Evolutionary conservation across 2,797 vertebrate genomes (phyloP).

Genomic region (Vireo griseus): DNA sequence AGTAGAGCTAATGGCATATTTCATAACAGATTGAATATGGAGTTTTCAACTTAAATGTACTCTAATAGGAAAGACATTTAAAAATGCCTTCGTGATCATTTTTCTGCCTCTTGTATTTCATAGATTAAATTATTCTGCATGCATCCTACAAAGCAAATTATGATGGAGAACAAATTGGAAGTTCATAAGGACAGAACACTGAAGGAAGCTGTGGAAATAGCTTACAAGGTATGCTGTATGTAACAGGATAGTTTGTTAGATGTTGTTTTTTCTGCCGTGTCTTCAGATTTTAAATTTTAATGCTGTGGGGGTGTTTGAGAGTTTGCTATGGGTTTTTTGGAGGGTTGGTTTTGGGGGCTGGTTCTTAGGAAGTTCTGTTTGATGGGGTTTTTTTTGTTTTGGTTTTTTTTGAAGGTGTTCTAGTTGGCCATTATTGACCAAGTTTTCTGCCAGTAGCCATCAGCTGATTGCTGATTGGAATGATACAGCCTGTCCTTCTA

Average conservation of each 20-base stretch:
- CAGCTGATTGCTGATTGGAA: not conserved
- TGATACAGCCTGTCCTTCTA: not conserved
- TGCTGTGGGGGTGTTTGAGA: not conserved
- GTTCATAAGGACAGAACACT: constrained; percentile 98
- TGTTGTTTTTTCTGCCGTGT: not conserved
- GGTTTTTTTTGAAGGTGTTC: not conserved
- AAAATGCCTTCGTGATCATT: not conserved
- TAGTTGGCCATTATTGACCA: not conserved
- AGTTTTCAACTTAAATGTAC: not conserved
- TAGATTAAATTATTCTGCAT: constrained; percentile 98
- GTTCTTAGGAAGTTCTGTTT: not conserved
- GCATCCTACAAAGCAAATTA: constrained; percentile 91
- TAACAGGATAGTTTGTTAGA: not conserved
- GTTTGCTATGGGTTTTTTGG: not conserved
- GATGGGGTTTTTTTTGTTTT: fast-evolving
- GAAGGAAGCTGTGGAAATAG: constrained; percentile 91
- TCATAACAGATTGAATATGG: not conserved
- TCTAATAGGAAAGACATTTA: not conserved
- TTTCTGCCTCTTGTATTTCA: constrained; percentile 3
- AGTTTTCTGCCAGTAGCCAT: not conserved
- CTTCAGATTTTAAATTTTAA: not conserved
- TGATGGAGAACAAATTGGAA: constrained; percentile 98
- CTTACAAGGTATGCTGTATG: constrained; percentile 83
- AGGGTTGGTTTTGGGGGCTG: not conserved
- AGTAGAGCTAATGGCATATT: not conserved